phyloP scores from a whole-genome alignment of 2,888 invertebrate species.

The Fissipunctia ypsillon region DNA sequence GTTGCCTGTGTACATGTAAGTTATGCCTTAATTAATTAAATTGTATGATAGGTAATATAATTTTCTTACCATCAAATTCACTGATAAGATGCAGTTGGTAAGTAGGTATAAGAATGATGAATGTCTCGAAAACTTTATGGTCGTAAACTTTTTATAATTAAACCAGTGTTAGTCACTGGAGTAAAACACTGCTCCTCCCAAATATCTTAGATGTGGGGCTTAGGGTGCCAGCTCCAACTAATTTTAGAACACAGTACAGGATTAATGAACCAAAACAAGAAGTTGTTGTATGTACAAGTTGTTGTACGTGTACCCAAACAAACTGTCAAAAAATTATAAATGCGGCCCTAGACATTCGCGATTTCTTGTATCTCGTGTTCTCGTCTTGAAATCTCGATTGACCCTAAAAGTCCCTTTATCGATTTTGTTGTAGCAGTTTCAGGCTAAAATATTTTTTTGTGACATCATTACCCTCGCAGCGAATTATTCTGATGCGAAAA shows the following conservation, averaged over 20 bases:
- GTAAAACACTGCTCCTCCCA: not conserved
- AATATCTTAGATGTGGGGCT: not conserved
- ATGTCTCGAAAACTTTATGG: not conserved
- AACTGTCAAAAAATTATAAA: constrained; percentile 16
- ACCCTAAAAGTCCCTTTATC: not conserved
- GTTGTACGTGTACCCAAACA: not conserved
- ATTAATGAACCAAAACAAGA: constrained; percentile 20
- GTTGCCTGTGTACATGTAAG: not conserved
- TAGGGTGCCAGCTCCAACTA: not conserved
- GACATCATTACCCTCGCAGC: too few relatives aligned
- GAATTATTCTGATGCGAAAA: not conserved
- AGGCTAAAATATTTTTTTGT: not conserved
- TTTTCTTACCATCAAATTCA: constrained; percentile 31
- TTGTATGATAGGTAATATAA: not conserved
- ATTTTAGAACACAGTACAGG: constrained; percentile 1
- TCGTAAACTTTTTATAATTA: constrained; percentile 21
- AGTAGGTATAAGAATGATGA: too few relatives aligned
- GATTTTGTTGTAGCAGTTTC: not conserved
- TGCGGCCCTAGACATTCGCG: not conserved
- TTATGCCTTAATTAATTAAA: not conserved
- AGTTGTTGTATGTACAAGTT: not conserved
- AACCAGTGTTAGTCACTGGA: not conserved
- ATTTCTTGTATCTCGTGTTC: not conserved
- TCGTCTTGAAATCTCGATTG: not conserved
- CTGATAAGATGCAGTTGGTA: too few relatives aligned